Evolutionary conservation across 2,113 vertebrate genomes (phyloP).

Genomic region (Plotosus lineatus): DNA sequence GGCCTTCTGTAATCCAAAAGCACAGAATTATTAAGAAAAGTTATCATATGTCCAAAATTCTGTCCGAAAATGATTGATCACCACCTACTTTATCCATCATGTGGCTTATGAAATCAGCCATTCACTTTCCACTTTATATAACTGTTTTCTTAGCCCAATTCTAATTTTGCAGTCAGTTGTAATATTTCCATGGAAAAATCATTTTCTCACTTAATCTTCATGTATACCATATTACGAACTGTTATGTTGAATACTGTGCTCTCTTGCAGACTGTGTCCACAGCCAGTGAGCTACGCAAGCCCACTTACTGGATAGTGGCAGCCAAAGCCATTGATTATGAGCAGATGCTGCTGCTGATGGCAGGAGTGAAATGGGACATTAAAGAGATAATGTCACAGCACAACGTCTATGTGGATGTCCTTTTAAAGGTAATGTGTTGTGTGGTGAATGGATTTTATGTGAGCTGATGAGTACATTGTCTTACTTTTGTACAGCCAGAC

Average conservation of each 20-base stretch:
- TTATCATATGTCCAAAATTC: not conserved
- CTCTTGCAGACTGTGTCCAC: conserved; percentile 91
- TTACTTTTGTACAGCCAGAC: conserved; percentile 18
- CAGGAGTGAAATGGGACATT: conserved; percentile 97
- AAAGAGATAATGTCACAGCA: conserved; percentile 99
- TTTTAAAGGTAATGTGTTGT: conserved; percentile 84
- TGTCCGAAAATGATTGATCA: conserved; percentile 13
- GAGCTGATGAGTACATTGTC: conserved; percentile 20
- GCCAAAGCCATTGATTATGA: conserved; percentile 98
- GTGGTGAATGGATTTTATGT: conserved; percentile 35
- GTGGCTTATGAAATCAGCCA: not conserved
- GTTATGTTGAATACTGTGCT: conserved; percentile 37
- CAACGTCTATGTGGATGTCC: conserved; percentile 93
- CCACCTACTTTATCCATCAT: not conserved
- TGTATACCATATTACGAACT: conserved; percentile 8
- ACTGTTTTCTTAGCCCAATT: not conserved
- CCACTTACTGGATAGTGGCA: conserved; percentile 98
- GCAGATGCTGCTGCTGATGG: conserved; percentile 93
- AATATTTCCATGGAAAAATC: not conserved
- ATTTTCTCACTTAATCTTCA: not conserved
- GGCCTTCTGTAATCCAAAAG: not conserved
- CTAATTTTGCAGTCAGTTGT: not conserved
- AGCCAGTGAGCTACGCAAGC: conserved; percentile 93
- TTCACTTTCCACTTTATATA: not conserved
- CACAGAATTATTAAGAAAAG: not conserved